These are phyloP conservation scores for Pocillopora meandrina DNA, from an alignment of 92 coral and sea anemone genomes.

Conservation along the genomic window DNA sequence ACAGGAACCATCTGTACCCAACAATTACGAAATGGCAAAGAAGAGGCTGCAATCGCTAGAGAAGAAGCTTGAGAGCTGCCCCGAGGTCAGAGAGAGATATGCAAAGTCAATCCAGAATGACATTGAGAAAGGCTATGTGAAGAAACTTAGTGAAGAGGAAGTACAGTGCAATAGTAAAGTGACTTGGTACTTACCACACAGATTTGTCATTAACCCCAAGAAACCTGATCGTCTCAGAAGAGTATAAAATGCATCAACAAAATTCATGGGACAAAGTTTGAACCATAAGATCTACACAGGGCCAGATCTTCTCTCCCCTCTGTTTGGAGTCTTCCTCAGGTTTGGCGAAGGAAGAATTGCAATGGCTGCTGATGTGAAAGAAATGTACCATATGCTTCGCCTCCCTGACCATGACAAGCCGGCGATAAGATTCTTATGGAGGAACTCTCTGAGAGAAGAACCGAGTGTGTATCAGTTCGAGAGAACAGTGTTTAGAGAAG, in stretches of 20 bases:
- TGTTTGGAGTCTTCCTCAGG: constrained; percentile 33
- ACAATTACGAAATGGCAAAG: constrained; percentile 9
- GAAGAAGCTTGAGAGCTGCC: too few species aligned
- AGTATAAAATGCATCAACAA: constrained; percentile 41
- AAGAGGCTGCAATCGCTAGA: too few species aligned
- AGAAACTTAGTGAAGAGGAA: constrained; percentile 45
- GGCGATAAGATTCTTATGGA: constrained; percentile 1
- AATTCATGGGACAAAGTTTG: constrained; percentile 29
- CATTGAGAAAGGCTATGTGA: constrained; percentile 36
- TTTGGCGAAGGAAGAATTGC: constrained; percentile 29
- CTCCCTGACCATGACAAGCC: not conserved
- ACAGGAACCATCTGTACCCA: constrained; percentile 2
- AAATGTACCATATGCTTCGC: not conserved
- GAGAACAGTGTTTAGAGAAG: not conserved
- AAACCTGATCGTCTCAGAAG: constrained; percentile 37
- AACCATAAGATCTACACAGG: constrained; percentile 31
- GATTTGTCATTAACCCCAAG: constrained; percentile 35
- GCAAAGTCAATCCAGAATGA: constrained; percentile 51
- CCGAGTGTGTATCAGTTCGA: constrained; percentile 1
- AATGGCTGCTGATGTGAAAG: constrained; percentile 26
- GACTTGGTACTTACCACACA: constrained; percentile 27
- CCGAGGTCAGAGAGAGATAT: constrained; percentile 11
- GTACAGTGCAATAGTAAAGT: not conserved
- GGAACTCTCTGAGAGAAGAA: not conserved
- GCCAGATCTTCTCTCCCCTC: constrained; percentile 19